Conservation (phyloP, 2,888 invertebrate genomes). For the Cheilosia urbana region DNA sequence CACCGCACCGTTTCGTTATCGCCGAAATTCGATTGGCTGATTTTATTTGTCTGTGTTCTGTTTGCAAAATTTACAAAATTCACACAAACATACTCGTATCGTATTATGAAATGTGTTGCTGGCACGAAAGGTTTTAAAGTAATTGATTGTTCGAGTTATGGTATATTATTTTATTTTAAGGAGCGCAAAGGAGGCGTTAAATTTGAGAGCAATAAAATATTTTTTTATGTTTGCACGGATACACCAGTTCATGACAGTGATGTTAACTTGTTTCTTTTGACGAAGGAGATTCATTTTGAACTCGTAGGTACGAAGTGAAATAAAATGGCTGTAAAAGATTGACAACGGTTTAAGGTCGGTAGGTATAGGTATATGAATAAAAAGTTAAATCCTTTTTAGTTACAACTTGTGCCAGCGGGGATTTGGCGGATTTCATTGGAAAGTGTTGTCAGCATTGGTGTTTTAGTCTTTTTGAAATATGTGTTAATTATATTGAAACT, state of each 20-base stretch:
- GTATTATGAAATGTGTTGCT: conserved; percentile 28
- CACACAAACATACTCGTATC: not conserved
- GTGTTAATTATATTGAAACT: too few relatives aligned
- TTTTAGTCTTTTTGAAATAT: too few relatives aligned
- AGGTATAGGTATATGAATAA: too few relatives aligned
- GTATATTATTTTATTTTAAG: conserved; percentile 6
- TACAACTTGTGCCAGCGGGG: too few relatives aligned
- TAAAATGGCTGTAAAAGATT: too few relatives aligned
- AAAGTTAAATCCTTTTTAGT: too few relatives aligned
- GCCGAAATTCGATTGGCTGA: conserved; percentile 32
- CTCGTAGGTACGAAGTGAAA: too few relatives aligned
- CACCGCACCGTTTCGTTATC: not conserved
- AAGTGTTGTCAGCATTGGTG: too few relatives aligned
- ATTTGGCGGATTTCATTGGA: too few relatives aligned
- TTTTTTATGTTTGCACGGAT: conserved; percentile 33
- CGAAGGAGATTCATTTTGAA: too few relatives aligned
- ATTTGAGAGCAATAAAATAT: conserved; percentile 25
- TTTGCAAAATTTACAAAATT: conserved; percentile 30
- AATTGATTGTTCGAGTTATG: conserved; percentile 40
- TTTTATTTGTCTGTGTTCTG: conserved; percentile 40
- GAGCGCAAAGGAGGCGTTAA: conserved; percentile 33
- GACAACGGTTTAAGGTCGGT: too few relatives aligned
- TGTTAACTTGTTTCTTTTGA: too few relatives aligned
- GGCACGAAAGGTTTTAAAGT: conserved; percentile 45
- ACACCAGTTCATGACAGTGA: not conserved